Conservation (phyloP, 2,888 invertebrate species). For the Oscheius sp. region DNA sequence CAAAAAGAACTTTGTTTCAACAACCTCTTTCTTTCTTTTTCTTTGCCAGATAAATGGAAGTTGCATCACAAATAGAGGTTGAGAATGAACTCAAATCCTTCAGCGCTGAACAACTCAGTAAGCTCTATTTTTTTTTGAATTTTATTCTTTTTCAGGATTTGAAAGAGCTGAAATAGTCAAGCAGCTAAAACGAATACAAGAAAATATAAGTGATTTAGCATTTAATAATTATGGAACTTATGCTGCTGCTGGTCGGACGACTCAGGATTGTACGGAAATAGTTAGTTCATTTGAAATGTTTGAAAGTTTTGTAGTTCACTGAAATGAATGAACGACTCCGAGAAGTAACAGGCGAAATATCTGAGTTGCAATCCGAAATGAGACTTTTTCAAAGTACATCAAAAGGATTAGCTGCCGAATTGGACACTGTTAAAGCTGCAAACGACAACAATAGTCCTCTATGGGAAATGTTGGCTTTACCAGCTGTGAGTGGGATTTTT, state of each 20-base stretch:
- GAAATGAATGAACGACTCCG: conserved; percentile 64
- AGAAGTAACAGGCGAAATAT: conserved; percentile 57
- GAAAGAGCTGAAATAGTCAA: conserved; percentile 49
- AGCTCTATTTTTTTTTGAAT: conserved; percentile 13
- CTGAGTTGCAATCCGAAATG: conserved; percentile 56
- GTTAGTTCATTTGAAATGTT: conserved; percentile 48
- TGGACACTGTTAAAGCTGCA: conserved; percentile 54
- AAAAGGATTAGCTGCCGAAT: conserved; percentile 53
- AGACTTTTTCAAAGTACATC: conserved; percentile 58
- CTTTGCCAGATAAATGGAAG: conserved; percentile 18
- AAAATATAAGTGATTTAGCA: conserved; percentile 69
- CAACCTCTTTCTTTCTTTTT: background rate
- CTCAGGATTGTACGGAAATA: conserved; percentile 70
- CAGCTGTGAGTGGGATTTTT: conserved; percentile 45
- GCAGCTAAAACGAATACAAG: conserved; percentile 62
- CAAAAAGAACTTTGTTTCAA: background rate
- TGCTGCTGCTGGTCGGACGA: conserved; percentile 71
- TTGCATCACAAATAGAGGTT: conserved; percentile 36
- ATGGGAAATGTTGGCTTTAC: conserved; percentile 67
- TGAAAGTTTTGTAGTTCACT: conserved; percentile 56
- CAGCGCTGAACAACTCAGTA: conserved; percentile 28
- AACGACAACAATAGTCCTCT: conserved; percentile 56
- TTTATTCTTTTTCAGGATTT: conserved; percentile 41
- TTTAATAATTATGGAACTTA: conserved; percentile 72
- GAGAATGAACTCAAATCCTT: conserved; percentile 33